Evolutionary conservation across 2,888 invertebrate genomes (phyloP), one percentile per base, ranked within the genome.

Genomic region (Azorinus chamasolen): DNA sequence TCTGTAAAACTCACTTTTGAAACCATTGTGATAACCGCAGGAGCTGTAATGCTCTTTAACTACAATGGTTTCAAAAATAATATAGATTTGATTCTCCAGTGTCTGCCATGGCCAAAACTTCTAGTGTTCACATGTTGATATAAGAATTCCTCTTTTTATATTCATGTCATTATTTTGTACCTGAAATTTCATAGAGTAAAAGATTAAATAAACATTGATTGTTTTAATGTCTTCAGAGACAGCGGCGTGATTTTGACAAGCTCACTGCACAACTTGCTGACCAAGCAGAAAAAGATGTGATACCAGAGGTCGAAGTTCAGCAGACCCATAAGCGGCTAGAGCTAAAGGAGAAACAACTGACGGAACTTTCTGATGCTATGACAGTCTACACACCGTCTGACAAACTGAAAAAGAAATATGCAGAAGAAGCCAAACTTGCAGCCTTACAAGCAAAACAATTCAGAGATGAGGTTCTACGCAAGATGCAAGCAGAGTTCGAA

Each of bases 341-440:
- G 16, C 87, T 92, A 54, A 91, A 90, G 57, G 90, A 90, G 57
- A 88, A 88, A 70, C 92, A 92, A 63, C 84, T 91, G 20, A 75
- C 79, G 27, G 92, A 92, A 55, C 83, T 92, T 12, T 88, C 90
- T 0, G 89, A 90, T 6, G 89, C 91, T 69, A 91, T 92, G 90
- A 81, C 83, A 59, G 81, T 82, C 2, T 87, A 88, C 73, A 87
- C 87, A 16, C 88, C 89, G 4, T 86, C 87, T 4, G 87, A 88
- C 8, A 88, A 85, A 39, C 83, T 92, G 54, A 79, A 79, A 39
- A 85, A 85, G 62, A 88, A 91, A 69, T 92, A 92, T 54, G 87
- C 87, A 24, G 88, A 89, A 45, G 89, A 90, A 37, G 85, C 88
- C 6, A 58, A 73, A 25, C 71, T 88, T 22, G 86, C 85, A 0